phyloP scores from a whole-genome alignment of 2,797 vertebrate genomes.

The Euthynnus affinis region DNA sequence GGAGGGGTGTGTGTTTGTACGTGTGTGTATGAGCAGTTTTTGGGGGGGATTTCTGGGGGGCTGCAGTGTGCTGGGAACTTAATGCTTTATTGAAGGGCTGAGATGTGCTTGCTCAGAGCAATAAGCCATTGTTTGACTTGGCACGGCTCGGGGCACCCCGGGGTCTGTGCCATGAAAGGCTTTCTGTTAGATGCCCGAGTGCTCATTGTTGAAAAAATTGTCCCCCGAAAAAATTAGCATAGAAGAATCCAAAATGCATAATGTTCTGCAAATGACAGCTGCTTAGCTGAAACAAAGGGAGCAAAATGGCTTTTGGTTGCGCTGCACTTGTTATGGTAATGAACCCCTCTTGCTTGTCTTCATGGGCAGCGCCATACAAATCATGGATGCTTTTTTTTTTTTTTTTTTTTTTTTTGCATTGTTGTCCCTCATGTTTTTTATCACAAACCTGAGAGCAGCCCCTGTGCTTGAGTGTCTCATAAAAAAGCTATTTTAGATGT shows the following conservation, averaged over 20 bases:
- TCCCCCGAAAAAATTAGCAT: conserved; percentile 94
- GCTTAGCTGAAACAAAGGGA: conserved; percentile 93
- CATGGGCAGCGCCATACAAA: conserved; percentile 62
- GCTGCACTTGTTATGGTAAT: conserved; percentile 90
- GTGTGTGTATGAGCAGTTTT: conserved; percentile 29
- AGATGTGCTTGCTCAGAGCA: conserved; percentile 90
- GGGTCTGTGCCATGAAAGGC: conserved; percentile 93
- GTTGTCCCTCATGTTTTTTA: conserved; percentile 45
- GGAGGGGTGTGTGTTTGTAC: conserved; percentile 73
- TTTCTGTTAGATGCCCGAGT: conserved; percentile 94
- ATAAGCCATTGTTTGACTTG: conserved; percentile 96
- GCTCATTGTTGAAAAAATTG: conserved; percentile 96
- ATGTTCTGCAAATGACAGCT: conserved; percentile 97
- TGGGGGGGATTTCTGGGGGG: conserved; percentile 82
- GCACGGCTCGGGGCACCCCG: conserved; percentile 90
- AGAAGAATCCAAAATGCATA: conserved; percentile 94
- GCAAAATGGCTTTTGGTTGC: conserved; percentile 90
- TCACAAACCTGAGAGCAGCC: conserved; percentile 23
- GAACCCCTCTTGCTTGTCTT: conserved; percentile 73
- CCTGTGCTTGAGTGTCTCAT: neutral
- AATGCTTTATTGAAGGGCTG: conserved; percentile 88
- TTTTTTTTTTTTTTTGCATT: conserved; percentile 47
- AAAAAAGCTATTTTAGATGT: neutral
- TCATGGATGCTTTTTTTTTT: conserved; percentile 35
- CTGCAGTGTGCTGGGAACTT: conserved; percentile 87